phyloP scores from a whole-genome alignment of 2,113 vertebrate species.

The Spermophilus dauricus region DNA sequence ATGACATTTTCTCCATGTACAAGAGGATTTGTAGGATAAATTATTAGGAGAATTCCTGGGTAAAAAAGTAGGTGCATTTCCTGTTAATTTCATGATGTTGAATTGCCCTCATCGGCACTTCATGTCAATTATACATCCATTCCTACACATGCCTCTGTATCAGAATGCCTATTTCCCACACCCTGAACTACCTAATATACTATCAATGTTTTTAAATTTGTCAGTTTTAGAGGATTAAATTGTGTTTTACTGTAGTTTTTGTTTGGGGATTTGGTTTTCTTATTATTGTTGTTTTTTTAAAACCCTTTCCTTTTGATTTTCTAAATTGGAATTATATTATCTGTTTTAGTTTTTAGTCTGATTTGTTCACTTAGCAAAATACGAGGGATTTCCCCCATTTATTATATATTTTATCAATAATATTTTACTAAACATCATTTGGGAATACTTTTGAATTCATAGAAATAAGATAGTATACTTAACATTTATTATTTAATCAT shows the following conservation, averaged over 20 bases:
- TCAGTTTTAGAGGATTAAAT: background rate
- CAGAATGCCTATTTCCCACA: background rate
- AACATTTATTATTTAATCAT: background rate
- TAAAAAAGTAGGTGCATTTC: background rate
- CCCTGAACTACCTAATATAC: background rate
- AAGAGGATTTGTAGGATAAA: background rate
- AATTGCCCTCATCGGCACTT: background rate
- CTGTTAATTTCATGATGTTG: background rate
- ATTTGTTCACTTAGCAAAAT: slow-evolving; percentile 23
- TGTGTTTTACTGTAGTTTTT: background rate
- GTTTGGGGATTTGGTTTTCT: too few relatives aligned
- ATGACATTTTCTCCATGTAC: background rate
- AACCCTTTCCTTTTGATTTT: background rate
- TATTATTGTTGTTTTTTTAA: background rate
- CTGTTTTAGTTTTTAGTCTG: background rate
- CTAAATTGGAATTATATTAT: background rate
- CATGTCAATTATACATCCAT: background rate
- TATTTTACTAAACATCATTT: background rate
- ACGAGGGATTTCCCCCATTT: background rate
- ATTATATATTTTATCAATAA: background rate
- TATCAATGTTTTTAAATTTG: background rate
- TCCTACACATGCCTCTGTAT: background rate
- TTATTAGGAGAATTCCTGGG: background rate
- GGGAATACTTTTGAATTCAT: background rate
- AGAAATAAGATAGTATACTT: background rate